Conservation (phyloP, 2,888 invertebrate species). For the Protula sp. region DNA sequence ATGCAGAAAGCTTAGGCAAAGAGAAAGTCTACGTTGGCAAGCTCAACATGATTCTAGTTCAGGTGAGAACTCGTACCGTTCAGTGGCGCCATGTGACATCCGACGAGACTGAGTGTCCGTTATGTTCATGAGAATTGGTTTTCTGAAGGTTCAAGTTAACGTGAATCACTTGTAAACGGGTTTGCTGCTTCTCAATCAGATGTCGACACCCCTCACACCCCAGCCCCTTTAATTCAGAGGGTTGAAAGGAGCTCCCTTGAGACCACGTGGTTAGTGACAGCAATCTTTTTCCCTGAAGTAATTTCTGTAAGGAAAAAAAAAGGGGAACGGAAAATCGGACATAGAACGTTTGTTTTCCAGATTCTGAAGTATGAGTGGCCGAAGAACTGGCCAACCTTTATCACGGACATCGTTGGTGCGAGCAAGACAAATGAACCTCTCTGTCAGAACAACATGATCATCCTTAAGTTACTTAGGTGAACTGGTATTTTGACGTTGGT, state of each 20-base stretch:
- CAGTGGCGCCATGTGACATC: too few species aligned
- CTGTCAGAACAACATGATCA: constrained; percentile 99
- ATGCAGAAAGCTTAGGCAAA: constrained; percentile 77
- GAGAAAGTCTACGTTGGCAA: constrained; percentile 97
- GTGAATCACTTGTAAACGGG: too few species aligned
- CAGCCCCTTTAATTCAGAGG: too few species aligned
- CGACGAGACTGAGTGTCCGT: not conserved
- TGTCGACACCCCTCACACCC: too few species aligned
- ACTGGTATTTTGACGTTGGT: too few species aligned
- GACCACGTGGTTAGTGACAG: too few species aligned
- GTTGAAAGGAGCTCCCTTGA: too few species aligned
- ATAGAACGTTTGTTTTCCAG: constrained; percentile 54
- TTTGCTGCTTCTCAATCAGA: too few species aligned
- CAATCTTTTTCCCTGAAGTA: too few species aligned
- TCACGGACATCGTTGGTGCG: constrained; percentile 97
- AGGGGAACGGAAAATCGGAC: too few species aligned
- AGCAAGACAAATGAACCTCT: constrained; percentile 97
- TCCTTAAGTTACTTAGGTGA: constrained; percentile 80
- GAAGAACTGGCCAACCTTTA: constrained; percentile 98
- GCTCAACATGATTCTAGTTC: constrained; percentile 96
- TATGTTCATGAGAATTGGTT: not conserved
- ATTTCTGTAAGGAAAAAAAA: too few species aligned
- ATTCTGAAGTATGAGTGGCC: constrained; percentile 99
- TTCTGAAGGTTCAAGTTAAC: not conserved
- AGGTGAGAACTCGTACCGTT: too few species aligned